phyloP scores from a whole-genome alignment of 1,140 invertebrate species.

The Bicyclus anynana region DNA sequence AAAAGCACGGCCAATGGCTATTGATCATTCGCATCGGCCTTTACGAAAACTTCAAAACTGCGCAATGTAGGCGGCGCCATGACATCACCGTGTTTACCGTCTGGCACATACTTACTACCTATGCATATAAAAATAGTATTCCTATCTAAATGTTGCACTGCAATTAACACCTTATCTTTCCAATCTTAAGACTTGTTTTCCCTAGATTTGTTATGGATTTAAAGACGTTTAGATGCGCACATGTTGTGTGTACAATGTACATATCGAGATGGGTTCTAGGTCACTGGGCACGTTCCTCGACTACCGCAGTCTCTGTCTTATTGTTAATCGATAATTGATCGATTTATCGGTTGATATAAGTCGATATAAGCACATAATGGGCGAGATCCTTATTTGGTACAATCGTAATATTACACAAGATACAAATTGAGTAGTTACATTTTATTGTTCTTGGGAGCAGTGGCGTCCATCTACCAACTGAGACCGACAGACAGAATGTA shows the following conservation, averaged over 20 bases:
- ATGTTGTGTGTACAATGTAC: constrained; percentile 36
- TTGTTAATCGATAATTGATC: constrained; percentile 19
- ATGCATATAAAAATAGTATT: constrained; percentile 22
- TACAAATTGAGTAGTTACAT: too few species aligned
- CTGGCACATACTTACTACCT: constrained; percentile 36
- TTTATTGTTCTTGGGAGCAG: too few species aligned
- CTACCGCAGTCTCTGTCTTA: constrained; percentile 17
- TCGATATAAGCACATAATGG: neutral
- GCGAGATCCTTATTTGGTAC: neutral
- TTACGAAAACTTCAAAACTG: constrained; percentile 26
- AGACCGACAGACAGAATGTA: too few species aligned
- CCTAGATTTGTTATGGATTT: neutral
- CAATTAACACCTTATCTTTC: constrained; percentile 20
- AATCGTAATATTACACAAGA: too few species aligned
- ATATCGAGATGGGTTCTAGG: constrained; percentile 49
- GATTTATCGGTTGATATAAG: constrained; percentile 7
- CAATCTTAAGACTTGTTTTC: constrained; percentile 11
- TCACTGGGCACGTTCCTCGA: constrained; percentile 42
- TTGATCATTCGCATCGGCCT: neutral
- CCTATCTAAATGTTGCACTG: constrained; percentile 1
- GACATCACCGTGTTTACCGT: constrained; percentile 54
- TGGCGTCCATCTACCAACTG: too few species aligned
- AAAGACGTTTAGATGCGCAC: constrained; percentile 7
- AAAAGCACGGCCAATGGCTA: neutral
- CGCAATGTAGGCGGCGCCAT: constrained; percentile 44